These are phyloP conservation scores for Crossocerus cetratus DNA, from an alignment of 2,888 invertebrate genomes.

Conservation along the genomic window DNA sequence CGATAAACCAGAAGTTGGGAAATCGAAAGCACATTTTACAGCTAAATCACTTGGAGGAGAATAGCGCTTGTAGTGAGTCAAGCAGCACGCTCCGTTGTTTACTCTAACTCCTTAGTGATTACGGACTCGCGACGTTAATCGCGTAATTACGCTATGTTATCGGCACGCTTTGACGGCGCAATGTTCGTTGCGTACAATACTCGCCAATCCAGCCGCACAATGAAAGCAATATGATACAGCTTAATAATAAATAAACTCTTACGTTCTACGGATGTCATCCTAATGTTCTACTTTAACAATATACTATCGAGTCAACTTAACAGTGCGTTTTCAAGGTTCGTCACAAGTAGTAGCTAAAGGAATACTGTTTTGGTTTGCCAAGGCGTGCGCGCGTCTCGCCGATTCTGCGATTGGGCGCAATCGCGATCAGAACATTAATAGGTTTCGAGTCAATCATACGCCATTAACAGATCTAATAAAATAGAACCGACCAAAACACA, in stretches of 20 bases:
- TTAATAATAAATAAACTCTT: constrained; percentile 33
- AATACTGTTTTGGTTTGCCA: constrained; percentile 34
- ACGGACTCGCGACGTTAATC: neutral
- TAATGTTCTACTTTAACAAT: constrained; percentile 16
- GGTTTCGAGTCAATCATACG: no score
- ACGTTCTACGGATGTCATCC: constrained; percentile 9
- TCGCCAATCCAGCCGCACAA: neutral
- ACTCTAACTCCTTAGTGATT: neutral
- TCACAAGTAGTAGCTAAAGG: neutral
- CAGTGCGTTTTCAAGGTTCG: constrained; percentile 3
- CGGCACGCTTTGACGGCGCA: neutral
- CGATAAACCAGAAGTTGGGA: neutral
- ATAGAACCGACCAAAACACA: no score
- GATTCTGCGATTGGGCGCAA: no score
- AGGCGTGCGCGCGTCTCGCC: neutral
- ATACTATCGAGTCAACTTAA: constrained; percentile 9
- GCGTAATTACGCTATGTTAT: neutral
- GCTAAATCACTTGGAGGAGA: neutral
- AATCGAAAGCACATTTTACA: neutral
- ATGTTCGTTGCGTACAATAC: neutral
- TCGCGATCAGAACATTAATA: no score
- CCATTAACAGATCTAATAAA: no score
- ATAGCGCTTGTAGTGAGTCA: neutral
- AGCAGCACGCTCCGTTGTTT: neutral
- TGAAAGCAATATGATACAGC: neutral